Percentiles rank a stretch among this genome's conserved stretches.
Evolutionary conservation across 1,140 invertebrate genomes (phyloP).

Genomic region (Cepaea nemoralis): DNA sequence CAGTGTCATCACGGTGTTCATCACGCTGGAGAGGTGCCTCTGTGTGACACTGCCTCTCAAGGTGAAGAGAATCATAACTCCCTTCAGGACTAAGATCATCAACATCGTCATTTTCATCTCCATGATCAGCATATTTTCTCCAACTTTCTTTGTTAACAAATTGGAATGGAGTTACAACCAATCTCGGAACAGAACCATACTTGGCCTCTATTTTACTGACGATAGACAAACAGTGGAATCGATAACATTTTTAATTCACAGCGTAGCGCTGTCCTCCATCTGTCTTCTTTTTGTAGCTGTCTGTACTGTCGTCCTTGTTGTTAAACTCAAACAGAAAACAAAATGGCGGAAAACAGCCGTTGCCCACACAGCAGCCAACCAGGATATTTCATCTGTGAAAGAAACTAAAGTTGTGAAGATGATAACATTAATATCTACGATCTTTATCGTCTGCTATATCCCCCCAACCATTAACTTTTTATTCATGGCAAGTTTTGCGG

Average conservation of each 20-base stretch:
- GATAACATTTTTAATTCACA: neutral
- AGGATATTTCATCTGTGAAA: neutral
- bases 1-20: neutral
- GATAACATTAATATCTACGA: neutral
- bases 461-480: neutral
- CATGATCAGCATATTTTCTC: neutral
- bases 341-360: neutral
- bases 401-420: slow-evolving; percentile 17
- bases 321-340: slow-evolving; percentile 3
- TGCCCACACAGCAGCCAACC: neutral
- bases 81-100: neutral
- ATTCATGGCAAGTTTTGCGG: neutral
- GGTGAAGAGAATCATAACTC: slow-evolving; percentile 3
- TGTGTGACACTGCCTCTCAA: slow-evolving; percentile 9
- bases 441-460: slow-evolving; percentile 7
- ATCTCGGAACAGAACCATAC: neutral
- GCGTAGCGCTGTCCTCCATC: neutral
- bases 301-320: neutral
- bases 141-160: neutral
- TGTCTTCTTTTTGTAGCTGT: neutral
- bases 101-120: neutral
- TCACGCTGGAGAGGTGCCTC: slow-evolving; percentile 8
- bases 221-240: neutral
- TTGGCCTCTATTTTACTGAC: neutral
- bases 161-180: slow-evolving; percentile 2